phyloP scores from a whole-genome alignment of 2,888 invertebrate species.

The Helobdella robusta region DNA sequence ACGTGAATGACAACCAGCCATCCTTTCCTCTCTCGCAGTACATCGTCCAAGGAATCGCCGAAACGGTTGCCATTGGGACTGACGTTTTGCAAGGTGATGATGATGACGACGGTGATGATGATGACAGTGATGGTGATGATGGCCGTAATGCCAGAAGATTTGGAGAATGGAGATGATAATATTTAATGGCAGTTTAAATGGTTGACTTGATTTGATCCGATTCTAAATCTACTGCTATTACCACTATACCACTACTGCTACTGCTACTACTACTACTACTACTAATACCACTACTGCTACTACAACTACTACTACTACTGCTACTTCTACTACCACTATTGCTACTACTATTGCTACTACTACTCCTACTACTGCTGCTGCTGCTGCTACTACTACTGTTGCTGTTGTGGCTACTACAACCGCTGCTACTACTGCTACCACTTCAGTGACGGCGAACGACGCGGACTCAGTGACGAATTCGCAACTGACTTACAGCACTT shows the following conservation, averaged over 20 bases:
- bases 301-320: neutral
- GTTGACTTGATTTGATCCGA: too few relatives aligned
- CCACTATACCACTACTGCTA: neutral
- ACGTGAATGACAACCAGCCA: conserved; percentile 92
- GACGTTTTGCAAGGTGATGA: conserved; percentile 64
- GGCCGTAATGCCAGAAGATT: too few relatives aligned
- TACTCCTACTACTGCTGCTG: neutral
- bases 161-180: too few relatives aligned
- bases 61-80: conserved; percentile 37
- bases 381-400: neutral
- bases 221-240: neutral
- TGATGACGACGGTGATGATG: conserved; percentile 28
- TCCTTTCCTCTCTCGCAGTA: conserved; percentile 81
- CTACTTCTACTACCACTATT: neutral
- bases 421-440: conserved; percentile 1
- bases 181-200: too few relatives aligned
- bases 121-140: neutral
- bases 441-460: conserved; percentile 75
- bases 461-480: conserved; percentile 80
- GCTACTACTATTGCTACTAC: too few relatives aligned
- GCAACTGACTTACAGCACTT: conserved; percentile 42
- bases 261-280: neutral
- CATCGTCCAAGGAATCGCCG: conserved; percentile 60
- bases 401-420: neutral
- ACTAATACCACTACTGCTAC: neutral